A percentile compares a stretch with the other conserved stretches of the same genome.
Conservation (phyloP, 2,113 vertebrate species). For the Crocuta crocuta region DNA sequence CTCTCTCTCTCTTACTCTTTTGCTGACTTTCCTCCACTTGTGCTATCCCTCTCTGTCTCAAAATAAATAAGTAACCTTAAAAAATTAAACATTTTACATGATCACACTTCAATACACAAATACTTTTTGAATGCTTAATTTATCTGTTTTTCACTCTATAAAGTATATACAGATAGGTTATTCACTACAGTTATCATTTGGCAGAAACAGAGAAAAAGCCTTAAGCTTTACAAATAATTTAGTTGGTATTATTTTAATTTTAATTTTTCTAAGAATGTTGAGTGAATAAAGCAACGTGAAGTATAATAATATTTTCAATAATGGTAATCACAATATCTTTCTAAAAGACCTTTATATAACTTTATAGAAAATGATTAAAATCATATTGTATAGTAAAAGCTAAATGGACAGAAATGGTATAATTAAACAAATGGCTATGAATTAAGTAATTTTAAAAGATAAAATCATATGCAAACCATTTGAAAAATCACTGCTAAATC, state of each 20-base stretch:
- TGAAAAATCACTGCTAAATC: background rate
- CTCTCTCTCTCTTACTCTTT: too few species aligned
- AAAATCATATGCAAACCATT: background rate
- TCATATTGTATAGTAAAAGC: background rate
- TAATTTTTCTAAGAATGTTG: background rate
- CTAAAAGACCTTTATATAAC: background rate
- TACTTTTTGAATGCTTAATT: background rate
- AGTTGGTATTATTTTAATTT: background rate
- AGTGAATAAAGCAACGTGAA: background rate
- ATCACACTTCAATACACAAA: background rate
- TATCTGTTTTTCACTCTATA: background rate
- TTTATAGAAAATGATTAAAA: background rate
- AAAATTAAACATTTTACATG: background rate
- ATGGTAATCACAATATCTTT: background rate
- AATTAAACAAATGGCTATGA: background rate
- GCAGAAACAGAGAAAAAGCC: background rate
- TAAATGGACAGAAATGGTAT: background rate
- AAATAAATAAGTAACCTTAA: too few species aligned
- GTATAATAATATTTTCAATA: background rate
- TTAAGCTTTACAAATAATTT: background rate
- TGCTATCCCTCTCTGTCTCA: too few species aligned
- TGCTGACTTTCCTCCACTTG: too few species aligned
- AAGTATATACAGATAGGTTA: background rate
- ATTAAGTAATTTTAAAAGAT: background rate
- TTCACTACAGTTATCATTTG: background rate